Evolutionary conservation across 1,140 invertebrate genomes (phyloP).

Genomic region (Penaeus indicus): DNA sequence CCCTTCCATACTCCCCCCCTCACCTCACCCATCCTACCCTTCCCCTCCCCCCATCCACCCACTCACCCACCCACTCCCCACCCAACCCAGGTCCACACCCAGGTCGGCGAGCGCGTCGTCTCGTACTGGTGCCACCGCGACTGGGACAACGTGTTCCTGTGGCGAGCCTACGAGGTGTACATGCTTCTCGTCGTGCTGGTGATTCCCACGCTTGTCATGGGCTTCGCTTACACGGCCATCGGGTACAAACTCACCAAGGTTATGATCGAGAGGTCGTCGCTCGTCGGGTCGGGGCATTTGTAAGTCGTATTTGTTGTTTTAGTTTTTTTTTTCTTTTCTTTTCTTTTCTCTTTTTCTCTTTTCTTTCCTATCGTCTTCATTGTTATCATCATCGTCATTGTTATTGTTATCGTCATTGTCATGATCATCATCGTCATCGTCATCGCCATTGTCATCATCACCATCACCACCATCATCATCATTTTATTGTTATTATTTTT

Average conservation of each 20-base stretch:
- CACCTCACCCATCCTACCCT: no score
- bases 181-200: slow-evolving; percentile 78
- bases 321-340: background rate
- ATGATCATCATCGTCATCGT: no score
- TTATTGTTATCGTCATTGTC: no score
- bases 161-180: slow-evolving; percentile 78
- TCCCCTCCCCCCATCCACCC: background rate
- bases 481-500: no score
- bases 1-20: background rate
- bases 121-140: slow-evolving; percentile 78
- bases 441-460: no score
- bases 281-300: slow-evolving; percentile 27
- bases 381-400: no score
- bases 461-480: no score
- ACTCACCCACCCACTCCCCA: background rate
- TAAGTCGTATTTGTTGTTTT: background rate
- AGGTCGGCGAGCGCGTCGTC: slow-evolving; percentile 73
- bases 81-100: slow-evolving; percentile 73
- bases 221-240: slow-evolving; percentile 77
- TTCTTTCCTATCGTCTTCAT: no score
- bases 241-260: slow-evolving; percentile 50
- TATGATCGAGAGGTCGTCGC: slow-evolving; percentile 35
- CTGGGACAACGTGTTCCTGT: slow-evolving; percentile 72
- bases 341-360: background rate
- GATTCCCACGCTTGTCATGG: slow-evolving; percentile 78